These are phyloP conservation scores for Planiliza haematocheilus DNA, from an alignment of 2,113 vertebrate species.

Conservation along the genomic window DNA sequence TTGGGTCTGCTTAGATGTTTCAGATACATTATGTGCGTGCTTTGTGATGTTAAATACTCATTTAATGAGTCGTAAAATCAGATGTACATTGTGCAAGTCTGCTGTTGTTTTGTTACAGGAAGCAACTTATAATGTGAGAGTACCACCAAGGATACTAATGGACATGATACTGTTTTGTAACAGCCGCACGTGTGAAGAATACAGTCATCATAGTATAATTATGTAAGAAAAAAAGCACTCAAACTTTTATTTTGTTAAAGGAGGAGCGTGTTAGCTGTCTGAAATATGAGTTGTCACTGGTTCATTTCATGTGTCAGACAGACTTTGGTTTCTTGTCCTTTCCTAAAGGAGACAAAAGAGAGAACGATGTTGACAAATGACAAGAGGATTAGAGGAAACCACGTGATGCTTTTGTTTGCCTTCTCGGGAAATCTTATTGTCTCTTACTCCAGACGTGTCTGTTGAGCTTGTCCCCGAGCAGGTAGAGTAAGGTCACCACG, in stretches of 20 bases:
- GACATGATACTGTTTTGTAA: too few species aligned
- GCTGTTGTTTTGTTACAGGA: too few species aligned
- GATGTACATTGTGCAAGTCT: too few species aligned
- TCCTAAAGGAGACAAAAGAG: constrained; percentile 35
- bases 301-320: too few species aligned
- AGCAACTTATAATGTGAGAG: too few species aligned
- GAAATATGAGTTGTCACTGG: too few species aligned
- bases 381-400: neutral
- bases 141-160: too few species aligned
- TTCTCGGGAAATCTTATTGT: neutral
- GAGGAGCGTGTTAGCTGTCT: too few species aligned
- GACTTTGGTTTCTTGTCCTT: constrained; percentile 28
- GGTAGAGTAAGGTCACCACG: constrained; percentile 71
- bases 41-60: neutral
- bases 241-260: too few species aligned
- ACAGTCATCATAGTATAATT: too few species aligned
- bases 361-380: neutral
- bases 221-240: too few species aligned
- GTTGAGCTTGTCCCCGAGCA: constrained; percentile 78
- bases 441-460: constrained; percentile 69
- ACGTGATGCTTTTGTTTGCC: neutral
- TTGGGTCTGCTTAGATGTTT: neutral
- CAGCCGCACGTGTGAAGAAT: too few species aligned
- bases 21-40: neutral
- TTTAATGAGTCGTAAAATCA: neutral